Base-by-base conservation (phyloP, 2,797 vertebrate genomes). In the Luscinia megarhynchos region DNA sequence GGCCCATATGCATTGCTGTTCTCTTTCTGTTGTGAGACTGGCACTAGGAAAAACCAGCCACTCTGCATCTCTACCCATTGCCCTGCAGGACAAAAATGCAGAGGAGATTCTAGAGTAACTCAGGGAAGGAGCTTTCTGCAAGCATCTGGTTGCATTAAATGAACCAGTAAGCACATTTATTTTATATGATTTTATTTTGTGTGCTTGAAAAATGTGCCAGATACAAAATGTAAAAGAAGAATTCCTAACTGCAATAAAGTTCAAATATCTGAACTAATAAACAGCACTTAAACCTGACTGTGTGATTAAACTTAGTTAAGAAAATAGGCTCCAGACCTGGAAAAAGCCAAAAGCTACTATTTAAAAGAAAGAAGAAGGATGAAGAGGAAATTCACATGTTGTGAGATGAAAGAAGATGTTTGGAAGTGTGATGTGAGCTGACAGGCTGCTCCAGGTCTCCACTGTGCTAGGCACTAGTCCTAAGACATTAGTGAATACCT, bases 221-320 rank as follows among this genome's bases (percentile, higher is more conserved):
- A 55, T 43, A 6, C 4, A 2, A 72, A 90, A 50, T 41, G 3
- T 23, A 11, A 34, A 81, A 86, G 40, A 55, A 43, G 27, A 54
- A 30, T 12, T 18, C 12, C 22, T 67, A 36, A 48, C 50, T 70
- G 3, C 3, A 62, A 74, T 34, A 23, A 51, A 70, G 5, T 70
- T 34, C 40, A 77, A 77, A 70, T 70, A 58, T 41, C 6, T 50
- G 34, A 69, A 66, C 13, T 38, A 66, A 58, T 41, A 58, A 74
- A 58, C 0, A 2, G 3, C 16, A 5, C 4, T 40, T 58, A 62
- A 81, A 62, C 4, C 23, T 3, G 7, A 57, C 1, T 26, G 2
- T 64, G 8, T 16, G 2, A 63, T 57, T 61, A 48, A 43, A 3
- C 15, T 80, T 66, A 32, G 34, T 48, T 50, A 66, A 54, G 20